Evolutionary conservation across 2,113 vertebrate genomes (phyloP).

Genomic region (Hystrix cristata): DNA sequence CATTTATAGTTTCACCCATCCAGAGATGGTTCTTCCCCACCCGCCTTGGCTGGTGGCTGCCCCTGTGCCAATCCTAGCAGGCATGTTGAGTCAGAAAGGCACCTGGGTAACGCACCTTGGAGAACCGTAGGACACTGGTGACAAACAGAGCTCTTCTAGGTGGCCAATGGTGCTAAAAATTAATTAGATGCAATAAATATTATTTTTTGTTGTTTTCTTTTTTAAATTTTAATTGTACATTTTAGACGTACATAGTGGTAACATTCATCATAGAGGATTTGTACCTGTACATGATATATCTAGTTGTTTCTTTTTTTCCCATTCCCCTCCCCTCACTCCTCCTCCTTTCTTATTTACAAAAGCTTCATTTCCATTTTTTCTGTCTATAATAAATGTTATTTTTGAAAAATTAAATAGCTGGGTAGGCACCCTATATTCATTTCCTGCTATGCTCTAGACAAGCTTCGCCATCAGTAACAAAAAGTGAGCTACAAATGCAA

Average conservation of each 20-base stretch:
- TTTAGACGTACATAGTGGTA: too few species aligned
- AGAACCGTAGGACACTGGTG: background rate
- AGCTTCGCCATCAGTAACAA: background rate
- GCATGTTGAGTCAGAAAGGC: background rate
- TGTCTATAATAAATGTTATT: too few species aligned
- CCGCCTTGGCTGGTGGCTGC: background rate
- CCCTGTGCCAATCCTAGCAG: background rate
- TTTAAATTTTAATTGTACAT: too few species aligned
- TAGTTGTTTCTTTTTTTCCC: too few species aligned
- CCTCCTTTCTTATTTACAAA: too few species aligned
- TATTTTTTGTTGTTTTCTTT: too few species aligned
- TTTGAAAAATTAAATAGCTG: background rate
- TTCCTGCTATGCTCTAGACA: background rate
- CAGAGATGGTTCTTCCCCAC: background rate
- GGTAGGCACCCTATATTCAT: background rate
- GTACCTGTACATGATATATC: too few species aligned
- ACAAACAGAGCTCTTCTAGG: background rate
- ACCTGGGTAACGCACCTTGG: background rate
- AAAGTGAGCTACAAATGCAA: background rate
- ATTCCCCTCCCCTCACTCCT: too few species aligned
- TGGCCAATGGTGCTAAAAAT: background rate
- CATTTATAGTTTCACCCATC: background rate
- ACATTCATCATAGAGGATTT: too few species aligned
- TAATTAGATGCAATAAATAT: background rate
- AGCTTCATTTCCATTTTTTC: too few species aligned